A percentile compares a stretch with the other conserved stretches of the same genome.
Evolutionary conservation across 2,888 invertebrate genomes (phyloP).

Genomic region (Loripinus fragilis): DNA sequence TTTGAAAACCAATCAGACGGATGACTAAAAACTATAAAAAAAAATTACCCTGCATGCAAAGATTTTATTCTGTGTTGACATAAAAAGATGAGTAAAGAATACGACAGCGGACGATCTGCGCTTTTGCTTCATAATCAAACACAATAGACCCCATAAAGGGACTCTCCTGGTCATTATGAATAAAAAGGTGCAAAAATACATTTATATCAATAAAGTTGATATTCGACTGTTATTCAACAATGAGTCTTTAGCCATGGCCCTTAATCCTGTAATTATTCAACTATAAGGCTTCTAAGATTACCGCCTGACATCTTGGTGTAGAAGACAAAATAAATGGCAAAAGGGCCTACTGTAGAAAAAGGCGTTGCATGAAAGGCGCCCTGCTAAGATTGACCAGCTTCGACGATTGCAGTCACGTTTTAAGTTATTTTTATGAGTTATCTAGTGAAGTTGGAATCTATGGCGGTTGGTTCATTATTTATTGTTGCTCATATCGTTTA

Average conservation of each 20-base stretch:
- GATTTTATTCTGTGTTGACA: slow-evolving; percentile 1
- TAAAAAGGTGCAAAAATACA: slow-evolving; percentile 17
- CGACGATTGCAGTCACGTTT: no score
- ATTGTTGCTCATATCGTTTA: no score
- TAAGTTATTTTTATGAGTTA: no score
- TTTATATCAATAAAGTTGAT: slow-evolving; percentile 18
- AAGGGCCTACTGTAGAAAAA: no score
- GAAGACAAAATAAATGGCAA: slow-evolving; percentile 6
- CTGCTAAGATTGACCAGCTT: no score
- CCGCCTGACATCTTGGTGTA: neutral
- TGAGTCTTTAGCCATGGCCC: neutral
- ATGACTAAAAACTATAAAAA: no score
- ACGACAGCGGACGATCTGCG: neutral
- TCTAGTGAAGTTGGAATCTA: no score
- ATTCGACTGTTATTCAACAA: slow-evolving; percentile 15
- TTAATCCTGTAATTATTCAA: slow-evolving; percentile 12
- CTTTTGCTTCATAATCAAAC: slow-evolving; percentile 10
- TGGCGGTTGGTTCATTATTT: no score
- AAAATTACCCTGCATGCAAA: no score
- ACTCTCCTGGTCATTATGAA: slow-evolving; percentile 1
- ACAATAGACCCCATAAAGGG: neutral
- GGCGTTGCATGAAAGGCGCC: no score
- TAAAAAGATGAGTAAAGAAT: slow-evolving; percentile 18
- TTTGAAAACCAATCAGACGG: no score
- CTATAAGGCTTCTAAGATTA: neutral